Evolutionary conservation across 37 sponge, comb jelly and placozoan genomes (phyloP).

Genomic region (Mnemiopsis leidyi): DNA sequence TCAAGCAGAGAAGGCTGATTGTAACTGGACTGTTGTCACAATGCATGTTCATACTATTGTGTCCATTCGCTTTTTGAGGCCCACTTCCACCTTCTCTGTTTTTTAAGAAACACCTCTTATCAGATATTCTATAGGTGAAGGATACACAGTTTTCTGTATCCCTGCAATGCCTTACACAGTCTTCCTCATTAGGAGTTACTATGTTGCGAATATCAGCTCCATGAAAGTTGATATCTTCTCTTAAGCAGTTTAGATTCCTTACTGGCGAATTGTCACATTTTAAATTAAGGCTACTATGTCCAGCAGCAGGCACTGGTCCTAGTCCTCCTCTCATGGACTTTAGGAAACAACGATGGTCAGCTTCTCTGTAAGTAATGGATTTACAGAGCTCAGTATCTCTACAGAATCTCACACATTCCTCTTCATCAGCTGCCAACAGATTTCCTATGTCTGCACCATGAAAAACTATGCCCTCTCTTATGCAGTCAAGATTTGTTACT

Average conservation of each 20-base stretch:
- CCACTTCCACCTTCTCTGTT: background rate
- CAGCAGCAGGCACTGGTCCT: background rate
- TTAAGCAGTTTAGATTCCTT: background rate
- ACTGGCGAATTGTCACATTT: slow-evolving; percentile 3
- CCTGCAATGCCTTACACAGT: background rate
- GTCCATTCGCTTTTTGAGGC: background rate
- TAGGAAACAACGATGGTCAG: background rate
- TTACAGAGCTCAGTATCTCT: background rate
- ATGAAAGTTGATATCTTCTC: background rate
- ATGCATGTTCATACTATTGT: background rate
- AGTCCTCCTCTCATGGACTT: background rate
- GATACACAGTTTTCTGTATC: background rate
- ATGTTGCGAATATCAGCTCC: background rate
- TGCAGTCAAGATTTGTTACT: background rate
- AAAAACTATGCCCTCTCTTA: background rate
- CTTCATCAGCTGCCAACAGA: background rate
- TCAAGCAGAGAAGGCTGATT: background rate
- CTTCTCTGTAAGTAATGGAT: background rate
- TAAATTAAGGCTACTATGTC: background rate
- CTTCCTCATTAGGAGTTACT: background rate
- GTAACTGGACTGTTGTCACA: slow-evolving; percentile 30
- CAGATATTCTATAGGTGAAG: background rate
- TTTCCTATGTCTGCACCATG: background rate
- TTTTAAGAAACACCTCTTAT: background rate
- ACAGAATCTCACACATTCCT: slow-evolving; percentile 15